A percentile compares a stretch with the other conserved stretches of the same genome.
Conservation (phyloP, 2,113 vertebrate genomes). For the Pollachius pollachius region DNA sequence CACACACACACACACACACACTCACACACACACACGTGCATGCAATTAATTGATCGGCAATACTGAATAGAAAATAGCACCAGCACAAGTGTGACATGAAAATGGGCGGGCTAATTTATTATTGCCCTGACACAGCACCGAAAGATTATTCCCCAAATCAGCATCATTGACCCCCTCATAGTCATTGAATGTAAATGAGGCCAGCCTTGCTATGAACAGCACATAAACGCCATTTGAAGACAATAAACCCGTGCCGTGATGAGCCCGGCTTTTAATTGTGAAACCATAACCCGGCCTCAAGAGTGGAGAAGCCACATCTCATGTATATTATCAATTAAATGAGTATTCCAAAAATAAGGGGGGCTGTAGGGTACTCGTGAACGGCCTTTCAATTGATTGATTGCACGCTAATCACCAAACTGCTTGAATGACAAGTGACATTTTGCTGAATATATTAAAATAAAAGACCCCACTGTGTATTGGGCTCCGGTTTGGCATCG, state of each 20-base stretch:
- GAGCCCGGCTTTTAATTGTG: constrained; percentile 47
- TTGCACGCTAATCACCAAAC: too few species aligned
- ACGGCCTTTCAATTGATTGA: too few species aligned
- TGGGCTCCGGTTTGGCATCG: too few species aligned
- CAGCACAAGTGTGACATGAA: not conserved
- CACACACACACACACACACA: too few species aligned
- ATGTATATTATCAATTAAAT: constrained; percentile 35
- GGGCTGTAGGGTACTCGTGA: too few species aligned
- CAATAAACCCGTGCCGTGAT: constrained; percentile 39
- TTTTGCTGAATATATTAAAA: constrained; percentile 17
- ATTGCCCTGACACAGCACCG: constrained; percentile 1
- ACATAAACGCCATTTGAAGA: constrained; percentile 28
- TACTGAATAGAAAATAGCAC: constrained; percentile 8
- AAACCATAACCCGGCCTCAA: constrained; percentile 6
- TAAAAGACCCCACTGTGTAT: too few species aligned
- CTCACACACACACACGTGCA: too few species aligned
- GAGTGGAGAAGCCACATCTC: too few species aligned
- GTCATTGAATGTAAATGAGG: constrained; percentile 36
- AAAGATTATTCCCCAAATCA: constrained; percentile 37
- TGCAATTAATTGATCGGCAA: not conserved
- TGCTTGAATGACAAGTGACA: constrained; percentile 43
- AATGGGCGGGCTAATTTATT: constrained; percentile 16
- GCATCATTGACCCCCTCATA: constrained; percentile 31
- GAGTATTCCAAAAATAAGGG: constrained; percentile 19
- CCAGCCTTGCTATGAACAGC: not conserved